Conservation (phyloP, 2,888 invertebrate species). For the Asteroscopus sphinx region DNA sequence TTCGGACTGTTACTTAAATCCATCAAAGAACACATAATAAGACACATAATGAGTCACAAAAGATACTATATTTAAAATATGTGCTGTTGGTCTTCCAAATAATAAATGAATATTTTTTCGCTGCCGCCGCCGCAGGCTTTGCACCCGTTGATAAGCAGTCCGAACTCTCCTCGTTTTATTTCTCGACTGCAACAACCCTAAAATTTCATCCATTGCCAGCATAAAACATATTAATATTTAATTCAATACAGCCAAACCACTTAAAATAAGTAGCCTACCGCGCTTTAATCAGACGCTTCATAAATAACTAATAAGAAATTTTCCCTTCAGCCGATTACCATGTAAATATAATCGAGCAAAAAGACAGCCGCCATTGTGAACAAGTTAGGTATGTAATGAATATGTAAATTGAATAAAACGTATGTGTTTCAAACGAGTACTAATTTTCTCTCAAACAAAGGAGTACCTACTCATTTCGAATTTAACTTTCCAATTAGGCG, state of each 20-base stretch:
- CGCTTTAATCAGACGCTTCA: slow-evolving; percentile 28
- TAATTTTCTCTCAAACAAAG: slow-evolving; percentile 42
- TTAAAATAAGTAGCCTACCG: slow-evolving; percentile 22
- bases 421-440: slow-evolving; percentile 47
- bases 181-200: not conserved
- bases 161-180: not conserved
- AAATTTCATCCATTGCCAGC: not conserved
- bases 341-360: slow-evolving; percentile 41
- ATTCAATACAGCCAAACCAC: slow-evolving; percentile 12
- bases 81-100: too few relatives aligned
- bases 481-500: slow-evolving; percentile 22
- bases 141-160: not conserved
- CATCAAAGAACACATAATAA: too few relatives aligned
- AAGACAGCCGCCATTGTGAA: slow-evolving; percentile 30
- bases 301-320: slow-evolving; percentile 44
- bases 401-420: slow-evolving; percentile 53
- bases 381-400: slow-evolving; percentile 45
- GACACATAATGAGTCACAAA: too few relatives aligned
- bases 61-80: too few relatives aligned
- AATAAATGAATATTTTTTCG: too few relatives aligned
- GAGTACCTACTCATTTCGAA: slow-evolving; percentile 21
- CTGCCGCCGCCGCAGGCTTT: too few relatives aligned
- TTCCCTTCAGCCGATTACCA: slow-evolving; percentile 34
- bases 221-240: slow-evolving; percentile 25
- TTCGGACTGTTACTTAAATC: too few relatives aligned